phyloP scores from a whole-genome alignment of 1,140 invertebrate species.

The Chironomus striatipennis region DNA sequence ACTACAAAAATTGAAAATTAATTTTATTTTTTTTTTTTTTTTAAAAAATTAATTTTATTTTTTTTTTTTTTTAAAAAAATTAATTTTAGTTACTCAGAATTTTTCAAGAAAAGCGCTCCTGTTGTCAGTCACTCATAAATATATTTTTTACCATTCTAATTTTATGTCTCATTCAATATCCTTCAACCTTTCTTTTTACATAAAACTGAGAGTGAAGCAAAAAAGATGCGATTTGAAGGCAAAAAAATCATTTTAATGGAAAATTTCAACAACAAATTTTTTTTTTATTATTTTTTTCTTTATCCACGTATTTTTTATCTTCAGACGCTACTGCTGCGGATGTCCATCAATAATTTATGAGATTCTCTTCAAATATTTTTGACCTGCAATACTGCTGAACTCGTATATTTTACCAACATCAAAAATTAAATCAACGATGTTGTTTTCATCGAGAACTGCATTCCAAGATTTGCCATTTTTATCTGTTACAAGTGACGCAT shows the following conservation, averaged over 20 bases:
- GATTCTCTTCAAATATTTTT: neutral
- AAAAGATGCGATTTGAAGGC: neutral
- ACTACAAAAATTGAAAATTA: too few species aligned
- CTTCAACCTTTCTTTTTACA: too few species aligned
- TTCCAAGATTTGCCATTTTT: neutral
- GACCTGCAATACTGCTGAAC: neutral
- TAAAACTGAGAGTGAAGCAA: neutral
- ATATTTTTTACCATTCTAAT: neutral
- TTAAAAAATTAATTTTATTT: too few species aligned
- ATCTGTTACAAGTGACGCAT: neutral
- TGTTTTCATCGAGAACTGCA: neutral
- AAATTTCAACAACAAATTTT: constrained; percentile 9
- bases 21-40: too few species aligned
- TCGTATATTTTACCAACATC: constrained; percentile 10
- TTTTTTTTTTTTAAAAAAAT: too few species aligned
- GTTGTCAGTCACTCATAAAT: neutral
- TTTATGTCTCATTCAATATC: neutral
- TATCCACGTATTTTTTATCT: too few species aligned
- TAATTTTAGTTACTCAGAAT: neutral
- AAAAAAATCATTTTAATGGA: constrained; percentile 15
- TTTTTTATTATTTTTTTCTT: neutral
- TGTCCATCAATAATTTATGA: neutral
- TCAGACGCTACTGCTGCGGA: too few species aligned
- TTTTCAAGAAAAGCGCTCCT: neutral
- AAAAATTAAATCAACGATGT: constrained; percentile 6